A percentile compares a stretch with the other conserved stretches of the same genome.
Conservation (phyloP, 2,797 vertebrate genomes). For the Poeciliopsis turneri region DNA sequence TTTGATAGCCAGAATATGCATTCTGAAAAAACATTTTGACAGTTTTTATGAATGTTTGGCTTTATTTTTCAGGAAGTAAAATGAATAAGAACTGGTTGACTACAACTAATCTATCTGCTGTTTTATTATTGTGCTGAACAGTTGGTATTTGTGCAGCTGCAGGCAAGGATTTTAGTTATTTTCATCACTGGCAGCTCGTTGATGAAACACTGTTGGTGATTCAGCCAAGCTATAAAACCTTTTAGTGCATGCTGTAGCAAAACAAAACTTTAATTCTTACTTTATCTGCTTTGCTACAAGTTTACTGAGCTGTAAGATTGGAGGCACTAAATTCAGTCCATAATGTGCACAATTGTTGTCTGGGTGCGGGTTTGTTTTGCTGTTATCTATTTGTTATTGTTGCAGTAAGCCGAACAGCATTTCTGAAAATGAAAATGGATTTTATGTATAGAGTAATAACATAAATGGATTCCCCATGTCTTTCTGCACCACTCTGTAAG, state of each 20-base stretch:
- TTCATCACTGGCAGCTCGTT: constrained; percentile 6
- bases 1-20: neutral
- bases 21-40: neutral
- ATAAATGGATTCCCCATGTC: constrained; percentile 78
- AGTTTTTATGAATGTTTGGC: neutral
- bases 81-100: neutral
- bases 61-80: neutral
- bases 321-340: constrained; percentile 49
- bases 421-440: constrained; percentile 82
- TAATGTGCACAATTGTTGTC: constrained; percentile 62
- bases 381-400: constrained; percentile 82
- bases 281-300: constrained; percentile 32
- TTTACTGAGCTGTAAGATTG: constrained; percentile 44
- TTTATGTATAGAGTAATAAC: constrained; percentile 84
- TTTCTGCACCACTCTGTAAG: constrained; percentile 62
- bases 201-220: constrained; percentile 18
- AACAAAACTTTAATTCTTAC: constrained; percentile 33
- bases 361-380: constrained; percentile 70
- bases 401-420: constrained; percentile 74
- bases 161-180: constrained; percentile 7
- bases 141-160: neutral
- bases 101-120: constrained; percentile 6
- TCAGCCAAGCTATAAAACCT: constrained; percentile 26
- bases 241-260: constrained; percentile 21
- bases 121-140: constrained; percentile 12